These are phyloP conservation scores for Brachypalpus laphriformis DNA, from an alignment of 2,888 invertebrate genomes.

Conservation along the genomic window DNA sequence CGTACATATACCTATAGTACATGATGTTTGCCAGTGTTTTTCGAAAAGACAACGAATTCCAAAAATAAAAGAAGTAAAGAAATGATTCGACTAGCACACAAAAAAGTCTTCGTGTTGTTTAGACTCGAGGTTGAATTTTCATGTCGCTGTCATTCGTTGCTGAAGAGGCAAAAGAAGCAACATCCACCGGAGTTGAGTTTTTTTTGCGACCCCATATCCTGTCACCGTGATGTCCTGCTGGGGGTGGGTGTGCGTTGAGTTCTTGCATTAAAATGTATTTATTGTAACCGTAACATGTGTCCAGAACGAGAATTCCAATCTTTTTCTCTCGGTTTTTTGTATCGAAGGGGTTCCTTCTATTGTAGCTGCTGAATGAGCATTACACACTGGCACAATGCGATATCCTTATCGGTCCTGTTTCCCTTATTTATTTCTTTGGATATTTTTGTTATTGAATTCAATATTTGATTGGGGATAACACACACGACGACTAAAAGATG, in stretches of 20 bases:
- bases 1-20: constrained; percentile 41
- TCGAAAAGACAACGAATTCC: constrained; percentile 54
- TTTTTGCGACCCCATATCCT: not conserved
- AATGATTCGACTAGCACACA: not conserved
- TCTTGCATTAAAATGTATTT: constrained; percentile 61
- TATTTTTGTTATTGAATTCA: constrained; percentile 54
- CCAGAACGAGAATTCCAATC: constrained; percentile 57
- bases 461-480: constrained; percentile 70
- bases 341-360: constrained; percentile 30
- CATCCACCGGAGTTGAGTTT: constrained; percentile 2
- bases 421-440: constrained; percentile 20
- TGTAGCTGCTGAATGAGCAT: constrained; percentile 47
- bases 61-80: constrained; percentile 19
- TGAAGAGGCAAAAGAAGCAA: constrained; percentile 18
- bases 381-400: constrained; percentile 29
- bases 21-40: constrained; percentile 55
- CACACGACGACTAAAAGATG: not conserved
- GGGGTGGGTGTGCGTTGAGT: constrained; percentile 25
- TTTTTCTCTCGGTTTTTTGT: constrained; percentile 42
- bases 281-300: constrained; percentile 68
- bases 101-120: constrained; percentile 48
- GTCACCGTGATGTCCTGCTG: constrained; percentile 55
- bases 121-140: constrained; percentile 47
- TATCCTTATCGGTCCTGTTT: constrained; percentile 31
- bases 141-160: constrained; percentile 34